phyloP scores from a whole-genome alignment of 2,888 invertebrate genomes.

The Octonoba sinensis region DNA sequence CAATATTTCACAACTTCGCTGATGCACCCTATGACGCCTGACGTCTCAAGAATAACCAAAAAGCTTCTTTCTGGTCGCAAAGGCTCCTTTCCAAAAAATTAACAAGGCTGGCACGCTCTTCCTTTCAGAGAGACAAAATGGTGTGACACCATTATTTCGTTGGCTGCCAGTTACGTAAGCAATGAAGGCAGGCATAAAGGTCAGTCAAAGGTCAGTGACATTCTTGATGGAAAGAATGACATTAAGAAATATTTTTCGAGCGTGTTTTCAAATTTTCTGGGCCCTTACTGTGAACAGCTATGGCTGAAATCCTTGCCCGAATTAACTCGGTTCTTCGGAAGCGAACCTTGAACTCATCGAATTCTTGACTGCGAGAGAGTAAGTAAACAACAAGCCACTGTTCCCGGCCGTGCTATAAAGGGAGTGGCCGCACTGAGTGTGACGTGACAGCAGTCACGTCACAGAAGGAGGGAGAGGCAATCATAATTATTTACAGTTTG shows the following conservation, averaged over 20 bases:
- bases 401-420: background rate
- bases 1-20: too few relatives aligned
- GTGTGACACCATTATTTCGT: slow-evolving; percentile 38
- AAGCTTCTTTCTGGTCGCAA: too few relatives aligned
- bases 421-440: background rate
- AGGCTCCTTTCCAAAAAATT: too few relatives aligned
- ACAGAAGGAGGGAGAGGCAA: background rate
- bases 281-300: too few relatives aligned
- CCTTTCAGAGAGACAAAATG: slow-evolving; percentile 3
- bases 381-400: slow-evolving; percentile 2
- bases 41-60: too few relatives aligned
- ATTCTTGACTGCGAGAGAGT: background rate
- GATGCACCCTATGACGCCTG: too few relatives aligned
- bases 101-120: too few relatives aligned
- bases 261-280: too few relatives aligned
- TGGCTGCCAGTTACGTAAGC: slow-evolving; percentile 34
- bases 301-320: slow-evolving; percentile 1
- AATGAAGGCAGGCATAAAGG: slow-evolving; percentile 16
- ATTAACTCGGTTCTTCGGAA: slow-evolving; percentile 1
- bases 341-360: slow-evolving; percentile 4
- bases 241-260: background rate
- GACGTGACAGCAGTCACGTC: background rate
- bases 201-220: slow-evolving; percentile 47
- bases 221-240: slow-evolving; percentile 37
- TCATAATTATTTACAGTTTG: background rate